Evolutionary conservation across 2,888 invertebrate genomes (phyloP), one percentile per base, ranked within the genome.

Genomic region (Hirtodrosophila duncani): DNA sequence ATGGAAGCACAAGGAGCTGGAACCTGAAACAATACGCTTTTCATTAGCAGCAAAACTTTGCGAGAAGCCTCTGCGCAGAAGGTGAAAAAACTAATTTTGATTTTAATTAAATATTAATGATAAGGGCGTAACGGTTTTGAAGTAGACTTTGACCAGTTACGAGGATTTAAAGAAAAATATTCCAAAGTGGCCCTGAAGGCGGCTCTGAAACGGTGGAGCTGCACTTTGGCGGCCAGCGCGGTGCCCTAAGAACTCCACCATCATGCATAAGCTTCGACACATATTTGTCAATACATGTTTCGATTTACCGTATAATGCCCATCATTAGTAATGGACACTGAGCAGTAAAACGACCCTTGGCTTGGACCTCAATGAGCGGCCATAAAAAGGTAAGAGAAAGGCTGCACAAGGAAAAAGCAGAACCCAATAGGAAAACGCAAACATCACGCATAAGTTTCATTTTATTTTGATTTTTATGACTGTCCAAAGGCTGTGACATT

Each of bases 391-490:
- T 9, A 29, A 20, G 30, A 45, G 34, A 30, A 50, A 6, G 50
- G 41, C 24, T 14, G 30, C 2, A 8, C 13, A 16, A 14, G 9
- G 3, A 16, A 13, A 16, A 11, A 20, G 42, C 36, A 45, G 43
- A 67, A 53, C 45, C 51, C 48, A 59, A 57, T 39, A 51, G 37
- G 43, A 70, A 59, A 58, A 46, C 43, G 60, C 56, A 67, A 75
- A 66, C 79, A 74, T 74, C 82, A 77, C 75, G 82, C 83, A 83
- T 83, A 82, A 78, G 80, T 81, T 75, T 70, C 81, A 83, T 81
- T 82, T 79, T 82, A 81, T 83, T 83, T 83, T 81, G 83, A 83
- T 83, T 84, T 83, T 83, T 83, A 84, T 68, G 72, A 82, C 67
- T 66, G 57, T 29, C 42, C 49, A 23, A 11, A 49, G 33, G 33